Evolutionary conservation across 2,113 vertebrate genomes (phyloP).

Genomic region (Raja brachyura): DNA sequence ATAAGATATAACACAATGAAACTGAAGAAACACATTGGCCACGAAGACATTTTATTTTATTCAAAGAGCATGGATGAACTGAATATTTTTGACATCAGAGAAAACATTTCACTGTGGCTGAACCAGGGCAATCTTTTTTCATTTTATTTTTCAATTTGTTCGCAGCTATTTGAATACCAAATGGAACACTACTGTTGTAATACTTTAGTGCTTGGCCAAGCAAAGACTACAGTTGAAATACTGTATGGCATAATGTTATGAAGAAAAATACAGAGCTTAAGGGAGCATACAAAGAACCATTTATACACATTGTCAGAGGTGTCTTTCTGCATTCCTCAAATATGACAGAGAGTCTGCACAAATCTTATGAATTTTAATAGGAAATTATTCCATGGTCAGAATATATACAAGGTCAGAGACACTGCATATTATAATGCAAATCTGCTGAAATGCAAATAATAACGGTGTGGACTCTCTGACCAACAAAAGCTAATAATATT

Average conservation of each 20-base stretch:
- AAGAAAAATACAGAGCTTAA: not conserved
- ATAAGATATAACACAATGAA: not conserved
- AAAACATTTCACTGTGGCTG: not conserved
- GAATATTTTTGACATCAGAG: not conserved
- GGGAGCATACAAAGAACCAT: not conserved
- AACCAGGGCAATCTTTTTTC: not conserved
- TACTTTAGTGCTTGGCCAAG: not conserved
- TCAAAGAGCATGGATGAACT: not conserved
- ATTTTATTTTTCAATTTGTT: not conserved
- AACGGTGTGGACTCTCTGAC: not conserved
- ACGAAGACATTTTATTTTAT: not conserved
- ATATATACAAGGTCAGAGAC: not conserved
- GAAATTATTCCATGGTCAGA: not conserved
- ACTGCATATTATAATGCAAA: not conserved
- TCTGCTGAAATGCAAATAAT: constrained; percentile 18
- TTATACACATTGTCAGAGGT: not conserved
- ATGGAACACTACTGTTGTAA: not conserved
- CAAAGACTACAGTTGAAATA: not conserved
- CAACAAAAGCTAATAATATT: not conserved
- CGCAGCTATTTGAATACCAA: not conserved
- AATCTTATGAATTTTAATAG: constrained; percentile 8
- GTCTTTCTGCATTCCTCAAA: not conserved
- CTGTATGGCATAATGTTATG: not conserved
- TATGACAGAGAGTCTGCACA: not conserved
- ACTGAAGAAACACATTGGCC: not conserved